These are phyloP conservation scores for Phocides pigmalion DNA, from an alignment of 1,140 invertebrate species.

Conservation along the genomic window DNA sequence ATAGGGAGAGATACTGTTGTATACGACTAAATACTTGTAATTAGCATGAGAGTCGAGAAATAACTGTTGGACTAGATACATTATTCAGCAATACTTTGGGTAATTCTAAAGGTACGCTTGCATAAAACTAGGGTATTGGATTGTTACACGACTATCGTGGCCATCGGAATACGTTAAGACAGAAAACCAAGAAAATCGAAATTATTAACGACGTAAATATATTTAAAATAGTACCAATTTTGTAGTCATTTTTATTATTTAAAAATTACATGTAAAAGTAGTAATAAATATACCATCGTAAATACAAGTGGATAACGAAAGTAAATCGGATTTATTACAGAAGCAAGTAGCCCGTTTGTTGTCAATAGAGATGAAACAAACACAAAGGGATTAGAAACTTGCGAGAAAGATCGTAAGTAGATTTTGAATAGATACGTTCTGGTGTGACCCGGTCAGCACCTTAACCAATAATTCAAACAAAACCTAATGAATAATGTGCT, in stretches of 20 bases:
- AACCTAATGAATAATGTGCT: not conserved
- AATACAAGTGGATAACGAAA: not conserved
- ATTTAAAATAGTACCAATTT: too few species aligned
- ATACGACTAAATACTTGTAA: conserved; percentile 44
- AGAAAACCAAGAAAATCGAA: conserved; percentile 1
- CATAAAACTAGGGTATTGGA: conserved; percentile 17
- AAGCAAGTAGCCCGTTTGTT: too few species aligned
- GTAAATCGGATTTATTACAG: not conserved
- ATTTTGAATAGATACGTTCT: not conserved
- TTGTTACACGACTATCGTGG: not conserved
- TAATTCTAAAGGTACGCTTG: conserved; percentile 37
- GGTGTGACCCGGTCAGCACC: not conserved
- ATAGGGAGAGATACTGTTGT: conserved; percentile 32
- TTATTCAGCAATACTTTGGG: conserved; percentile 51
- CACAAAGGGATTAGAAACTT: conserved; percentile 10
- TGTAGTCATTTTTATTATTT: too few species aligned
- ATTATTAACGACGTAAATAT: too few species aligned
- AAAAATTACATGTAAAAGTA: too few species aligned
- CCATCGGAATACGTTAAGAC: conserved; percentile 10
- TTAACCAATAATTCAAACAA: conserved; percentile 3
- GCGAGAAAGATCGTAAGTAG: not conserved
- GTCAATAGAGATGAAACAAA: not conserved
- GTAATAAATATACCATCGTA: too few species aligned
- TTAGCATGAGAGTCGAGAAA: conserved; percentile 53
- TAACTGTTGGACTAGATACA: conserved; percentile 59